A percentile compares a stretch with the other conserved stretches of the same genome.
phyloP scores from a whole-genome alignment of 2,888 invertebrate species.

The Eubasilissa splendida region DNA sequence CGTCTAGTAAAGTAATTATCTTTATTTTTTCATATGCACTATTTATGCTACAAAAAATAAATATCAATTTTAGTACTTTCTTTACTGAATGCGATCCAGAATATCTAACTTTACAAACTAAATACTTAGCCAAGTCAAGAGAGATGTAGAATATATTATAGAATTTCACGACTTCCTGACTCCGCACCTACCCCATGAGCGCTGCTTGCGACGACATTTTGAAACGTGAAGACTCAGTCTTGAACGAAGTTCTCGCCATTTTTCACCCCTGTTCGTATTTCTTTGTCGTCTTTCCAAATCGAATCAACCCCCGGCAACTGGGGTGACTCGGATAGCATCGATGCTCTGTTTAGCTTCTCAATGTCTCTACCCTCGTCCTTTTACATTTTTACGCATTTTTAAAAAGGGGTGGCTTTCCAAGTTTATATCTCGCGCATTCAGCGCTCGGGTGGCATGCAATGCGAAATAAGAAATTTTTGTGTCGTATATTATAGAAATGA shows the following conservation, averaged over 20 bases:
- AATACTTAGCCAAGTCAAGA: too few relatives aligned
- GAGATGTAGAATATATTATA: too few relatives aligned
- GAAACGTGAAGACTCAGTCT: conserved; percentile 1
- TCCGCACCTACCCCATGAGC: not conserved
- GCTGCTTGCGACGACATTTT: not conserved
- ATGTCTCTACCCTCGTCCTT: conserved; percentile 11
- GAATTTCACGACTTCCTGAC: too few relatives aligned
- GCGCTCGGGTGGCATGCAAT: conserved; percentile 15
- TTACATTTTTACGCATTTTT: conserved; percentile 14
- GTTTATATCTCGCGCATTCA: conserved; percentile 13
- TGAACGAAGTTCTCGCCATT: conserved; percentile 38
- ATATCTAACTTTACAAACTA: too few relatives aligned
- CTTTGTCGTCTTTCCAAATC: conserved; percentile 53
- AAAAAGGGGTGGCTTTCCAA: conserved; percentile 22
- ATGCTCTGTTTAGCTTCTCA: conserved; percentile 30
- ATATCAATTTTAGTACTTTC: too few relatives aligned
- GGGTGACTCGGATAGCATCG: conserved; percentile 27
- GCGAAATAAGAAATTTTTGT: not conserved
- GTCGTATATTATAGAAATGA: not conserved
- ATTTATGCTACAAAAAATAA: too few relatives aligned
- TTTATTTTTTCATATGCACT: too few relatives aligned
- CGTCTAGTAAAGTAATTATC: too few relatives aligned
- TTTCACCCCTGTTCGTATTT: conserved; percentile 33
- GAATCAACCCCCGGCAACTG: conserved; percentile 42
- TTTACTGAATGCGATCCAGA: too few relatives aligned